Base-by-base conservation (phyloP, 2,888 invertebrate species). In the Hofmannophila pseudospretella region DNA sequence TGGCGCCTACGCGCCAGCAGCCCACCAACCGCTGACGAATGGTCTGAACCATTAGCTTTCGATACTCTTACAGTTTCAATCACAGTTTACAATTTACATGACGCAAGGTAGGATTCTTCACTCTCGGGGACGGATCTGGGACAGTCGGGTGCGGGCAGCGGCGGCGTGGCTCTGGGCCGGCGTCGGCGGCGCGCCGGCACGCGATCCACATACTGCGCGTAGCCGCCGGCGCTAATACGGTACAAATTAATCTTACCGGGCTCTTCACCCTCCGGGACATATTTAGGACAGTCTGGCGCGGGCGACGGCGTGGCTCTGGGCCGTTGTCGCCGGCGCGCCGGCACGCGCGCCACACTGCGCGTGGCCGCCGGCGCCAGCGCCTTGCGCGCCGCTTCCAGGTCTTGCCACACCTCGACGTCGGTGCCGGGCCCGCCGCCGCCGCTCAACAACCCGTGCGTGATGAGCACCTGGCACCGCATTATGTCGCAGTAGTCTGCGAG, bases 401-500 rank as follows among this genome's bases (percentile, higher is more conserved):
- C 94, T 52, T 93, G 90, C 95, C 95, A 95, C 20, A 74, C 91
- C 85, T 95, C 94, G 47, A 95, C 90, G 60, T 95, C 95, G 4
- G 95, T 95, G 60, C 89, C 90, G 12, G 92, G 89, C 11, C 90
- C 88, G 46, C 88, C 90, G 29, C 90, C 89, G 58, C 91, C 91
- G 44, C 91, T 92, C 47, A 90, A 88, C 58, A 90, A 75, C 44
- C 94, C 93, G 67, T 94, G 92, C 42, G 92, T 91, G 49, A 92
- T 89, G 54, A 96, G 86, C 35, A 97, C 95, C 72, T 96, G 96
- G 78, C 97, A 97, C 54, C 97, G 91, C 93, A 97, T 96, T 58
- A 97, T 95, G 84, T 97, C 97, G 89, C 97, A 98, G 84, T 94
- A 97, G 77, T 97, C 96, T 34, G 96, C 96, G 61, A 97, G 89